Evolutionary conservation across 2,888 invertebrate species (phyloP).

Genomic region (Ethmia dodecea): DNA sequence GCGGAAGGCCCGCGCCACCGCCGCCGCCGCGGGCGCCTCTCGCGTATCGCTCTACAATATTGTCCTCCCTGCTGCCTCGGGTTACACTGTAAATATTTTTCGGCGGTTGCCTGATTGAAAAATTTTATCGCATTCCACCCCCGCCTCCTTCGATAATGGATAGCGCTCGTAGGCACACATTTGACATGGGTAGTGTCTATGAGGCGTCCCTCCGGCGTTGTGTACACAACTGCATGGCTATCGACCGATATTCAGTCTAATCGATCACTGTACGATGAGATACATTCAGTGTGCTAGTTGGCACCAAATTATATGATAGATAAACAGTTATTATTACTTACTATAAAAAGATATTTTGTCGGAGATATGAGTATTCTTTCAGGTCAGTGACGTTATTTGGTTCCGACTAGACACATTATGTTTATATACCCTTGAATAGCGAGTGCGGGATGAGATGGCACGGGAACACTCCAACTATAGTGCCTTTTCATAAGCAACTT

Average conservation of each 20-base stretch:
- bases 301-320: too few species aligned
- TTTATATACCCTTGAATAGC: conserved; percentile 16
- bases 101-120: conserved; percentile 73
- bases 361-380: too few species aligned
- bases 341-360: too few species aligned
- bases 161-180: conserved; percentile 48
- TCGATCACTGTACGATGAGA: too few species aligned
- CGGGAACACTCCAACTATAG: conserved; percentile 29
- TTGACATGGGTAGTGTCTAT: conserved; percentile 41
- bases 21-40: conserved; percentile 53
- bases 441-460: conserved; percentile 25
- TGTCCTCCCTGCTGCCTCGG: conserved; percentile 68
- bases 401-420: conserved; percentile 18
- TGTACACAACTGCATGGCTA: conserved; percentile 22
- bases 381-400: conserved; percentile 22
- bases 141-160: conserved; percentile 58
- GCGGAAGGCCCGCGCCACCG: conserved; percentile 58
- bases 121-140: conserved; percentile 69
- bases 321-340: too few species aligned
- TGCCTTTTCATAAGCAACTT: conserved; percentile 41
- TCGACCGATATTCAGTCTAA: conserved; percentile 12
- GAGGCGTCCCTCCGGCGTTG: conserved; percentile 20
- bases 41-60: conserved; percentile 68
- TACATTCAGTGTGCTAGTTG: too few species aligned
- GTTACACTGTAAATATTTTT: conserved; percentile 76